phyloP scores from a whole-genome alignment of 2,797 vertebrate genomes.

The Myioborus miniatus region DNA sequence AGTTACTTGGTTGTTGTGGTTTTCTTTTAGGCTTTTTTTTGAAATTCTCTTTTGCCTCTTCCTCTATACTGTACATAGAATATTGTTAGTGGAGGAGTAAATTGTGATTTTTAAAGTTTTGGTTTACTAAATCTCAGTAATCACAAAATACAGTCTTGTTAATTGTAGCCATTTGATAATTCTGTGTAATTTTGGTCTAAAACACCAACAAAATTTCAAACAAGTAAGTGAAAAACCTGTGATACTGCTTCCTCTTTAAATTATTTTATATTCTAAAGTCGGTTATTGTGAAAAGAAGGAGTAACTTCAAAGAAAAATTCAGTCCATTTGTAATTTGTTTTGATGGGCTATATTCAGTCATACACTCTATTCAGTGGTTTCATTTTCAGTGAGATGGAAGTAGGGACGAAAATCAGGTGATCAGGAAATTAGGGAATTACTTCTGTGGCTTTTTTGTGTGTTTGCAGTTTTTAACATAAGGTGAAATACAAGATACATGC shows the following conservation, averaged over 20 bases:
- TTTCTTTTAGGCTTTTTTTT: not conserved
- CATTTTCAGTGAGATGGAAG: not conserved
- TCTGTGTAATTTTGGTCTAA: not conserved
- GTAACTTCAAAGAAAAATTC: not conserved
- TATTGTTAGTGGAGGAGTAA: not conserved
- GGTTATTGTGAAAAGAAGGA: not conserved
- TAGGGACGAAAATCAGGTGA: not conserved
- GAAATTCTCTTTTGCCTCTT: not conserved
- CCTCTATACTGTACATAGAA: not conserved
- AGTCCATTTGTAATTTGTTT: not conserved
- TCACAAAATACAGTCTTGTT: not conserved
- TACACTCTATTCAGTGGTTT: not conserved
- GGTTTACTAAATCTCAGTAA: not conserved
- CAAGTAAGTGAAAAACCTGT: not conserved
- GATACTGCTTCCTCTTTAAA: not conserved
- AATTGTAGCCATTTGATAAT: not conserved
- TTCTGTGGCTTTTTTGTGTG: not conserved
- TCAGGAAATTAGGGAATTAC: not conserved
- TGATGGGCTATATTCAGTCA: not conserved
- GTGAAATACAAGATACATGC: not conserved
- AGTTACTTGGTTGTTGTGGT: constrained; percentile 56
- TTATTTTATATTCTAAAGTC: not conserved
- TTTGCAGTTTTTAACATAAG: not conserved
- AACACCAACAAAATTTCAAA: not conserved
- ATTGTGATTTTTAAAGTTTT: not conserved